phyloP scores from a whole-genome alignment of 64 coral and sea anemone genomes.

The Dendrophyllia cribrosa region DNA sequence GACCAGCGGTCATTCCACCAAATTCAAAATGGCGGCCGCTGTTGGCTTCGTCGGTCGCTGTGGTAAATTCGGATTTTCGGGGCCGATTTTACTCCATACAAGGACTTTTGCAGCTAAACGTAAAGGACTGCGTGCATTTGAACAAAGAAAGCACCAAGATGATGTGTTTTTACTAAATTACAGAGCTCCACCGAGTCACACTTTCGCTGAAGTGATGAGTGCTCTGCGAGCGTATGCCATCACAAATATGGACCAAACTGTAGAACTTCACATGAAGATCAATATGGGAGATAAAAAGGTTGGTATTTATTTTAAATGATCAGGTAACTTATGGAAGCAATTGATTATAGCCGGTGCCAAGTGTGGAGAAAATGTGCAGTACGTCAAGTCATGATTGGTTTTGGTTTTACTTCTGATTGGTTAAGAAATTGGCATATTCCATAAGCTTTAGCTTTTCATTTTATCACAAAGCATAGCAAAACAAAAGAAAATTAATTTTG shows the following conservation, averaged over 20 bases:
- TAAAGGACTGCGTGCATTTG: conserved; percentile 11
- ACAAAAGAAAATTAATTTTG: too few species aligned
- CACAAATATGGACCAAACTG: conserved; percentile 57
- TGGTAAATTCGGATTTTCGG: not conserved
- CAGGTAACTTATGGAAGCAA: too few species aligned
- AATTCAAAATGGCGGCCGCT: conserved; percentile 88
- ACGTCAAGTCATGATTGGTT: too few species aligned
- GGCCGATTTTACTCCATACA: conserved; percentile 2
- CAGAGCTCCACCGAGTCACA: conserved; percentile 68
- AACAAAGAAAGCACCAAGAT: conserved; percentile 66
- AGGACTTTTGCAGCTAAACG: conserved; percentile 54
- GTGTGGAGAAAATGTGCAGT: too few species aligned
- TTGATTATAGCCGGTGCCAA: too few species aligned
- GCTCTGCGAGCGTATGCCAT: conserved; percentile 82
- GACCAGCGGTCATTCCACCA: not conserved
- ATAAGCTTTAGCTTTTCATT: too few species aligned
- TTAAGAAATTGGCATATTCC: too few species aligned
- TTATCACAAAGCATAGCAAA: too few species aligned
- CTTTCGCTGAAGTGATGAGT: conserved; percentile 67
- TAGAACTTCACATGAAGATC: conserved; percentile 84
- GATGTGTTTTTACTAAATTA: conserved; percentile 91
- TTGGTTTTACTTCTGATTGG: too few species aligned
- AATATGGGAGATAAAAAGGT: conserved; percentile 95
- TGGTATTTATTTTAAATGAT: not conserved
- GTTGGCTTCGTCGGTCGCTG: conserved; percentile 6